Base-by-base conservation (phyloP, 2,113 vertebrate genomes). In the Centrocercus urophasianus region DNA sequence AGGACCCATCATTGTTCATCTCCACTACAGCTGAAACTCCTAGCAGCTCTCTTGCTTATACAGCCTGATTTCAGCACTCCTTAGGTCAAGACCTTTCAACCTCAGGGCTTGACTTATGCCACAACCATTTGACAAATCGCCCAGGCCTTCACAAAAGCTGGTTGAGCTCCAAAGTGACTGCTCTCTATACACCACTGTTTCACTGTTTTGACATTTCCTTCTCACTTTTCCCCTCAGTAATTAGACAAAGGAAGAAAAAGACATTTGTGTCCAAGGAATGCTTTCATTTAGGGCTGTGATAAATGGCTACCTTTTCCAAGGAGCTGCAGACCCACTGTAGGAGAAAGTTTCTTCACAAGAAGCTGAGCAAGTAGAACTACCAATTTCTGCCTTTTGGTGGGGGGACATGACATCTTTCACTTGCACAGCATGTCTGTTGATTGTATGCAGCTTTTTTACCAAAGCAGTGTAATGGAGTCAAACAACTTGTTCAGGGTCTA, bases 11-110 rank as follows among this genome's bases (percentile, higher is more conserved):
- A 98, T 99, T 99, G 98, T 98, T 98, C 97, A 95, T 97, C 97
- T 98, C 98, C 98, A 98, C 98, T 98, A 98, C 97, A 98, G 97
- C 98, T 98, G 98, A 98, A 98, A 98, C 97, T 98, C 97, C 90
- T 97, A 98, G 97, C 98, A 98, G 97, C 97, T 97, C 96, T 97
- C 97, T 97, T 97, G 97, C 98, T 98, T 97, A 98, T 97, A 97
- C 97, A 96, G 98, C 98, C 97, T 98, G 98, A 98, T 98, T 98
- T 97, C 97, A 98, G 97, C 98, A 98, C 98, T 99, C 97, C 98
- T 98, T 98, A 98, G 99, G 99, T 99, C 99, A 99, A 98, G 99
- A 98, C 99, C 99, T 99, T 99, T 99, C 98, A 99, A 99, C 99
- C 98, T 98, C 98, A 95, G 98, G 98, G 98, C 98, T 99, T 99